A percentile compares a stretch with the other conserved stretches of the same genome.
phyloP scores from a whole-genome alignment of 1,140 invertebrate species.

The Agrypnia vestita region DNA sequence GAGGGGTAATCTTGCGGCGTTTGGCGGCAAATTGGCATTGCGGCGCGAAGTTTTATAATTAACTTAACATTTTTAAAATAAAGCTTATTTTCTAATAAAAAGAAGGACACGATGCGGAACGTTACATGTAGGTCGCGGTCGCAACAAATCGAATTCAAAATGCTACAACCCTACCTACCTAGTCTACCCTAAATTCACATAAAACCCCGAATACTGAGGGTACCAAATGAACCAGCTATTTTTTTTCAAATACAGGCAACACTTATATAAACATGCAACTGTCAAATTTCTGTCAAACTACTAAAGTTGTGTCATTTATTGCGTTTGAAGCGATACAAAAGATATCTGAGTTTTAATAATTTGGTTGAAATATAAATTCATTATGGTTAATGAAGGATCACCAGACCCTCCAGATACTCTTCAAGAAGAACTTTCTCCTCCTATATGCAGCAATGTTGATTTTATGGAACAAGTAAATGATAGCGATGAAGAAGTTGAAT shows the following conservation, averaged over 20 bases:
- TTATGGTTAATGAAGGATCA: constrained; percentile 39
- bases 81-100: too few species aligned
- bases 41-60: too few species aligned
- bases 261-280: not conserved
- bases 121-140: too few species aligned
- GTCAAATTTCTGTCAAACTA: constrained; percentile 1
- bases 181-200: too few species aligned
- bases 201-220: too few species aligned
- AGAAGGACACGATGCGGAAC: too few species aligned
- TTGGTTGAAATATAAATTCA: constrained; percentile 1
- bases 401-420: constrained; percentile 53
- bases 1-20: too few species aligned
- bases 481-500: constrained; percentile 50
- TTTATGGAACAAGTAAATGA: constrained; percentile 28
- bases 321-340: not conserved
- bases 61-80: too few species aligned
- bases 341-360: not conserved
- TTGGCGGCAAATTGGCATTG: too few species aligned
- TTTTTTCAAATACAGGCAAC: too few species aligned
- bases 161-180: too few species aligned
- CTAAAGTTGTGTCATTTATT: not conserved
- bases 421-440: constrained; percentile 35
- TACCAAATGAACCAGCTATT: not conserved
- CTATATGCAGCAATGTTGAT: constrained; percentile 43
- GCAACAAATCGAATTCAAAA: too few species aligned